Percentiles rank a stretch among this genome's conserved stretches.
Conservation (phyloP, 1,140 invertebrate species). For the Pectinophora gossypiella region DNA sequence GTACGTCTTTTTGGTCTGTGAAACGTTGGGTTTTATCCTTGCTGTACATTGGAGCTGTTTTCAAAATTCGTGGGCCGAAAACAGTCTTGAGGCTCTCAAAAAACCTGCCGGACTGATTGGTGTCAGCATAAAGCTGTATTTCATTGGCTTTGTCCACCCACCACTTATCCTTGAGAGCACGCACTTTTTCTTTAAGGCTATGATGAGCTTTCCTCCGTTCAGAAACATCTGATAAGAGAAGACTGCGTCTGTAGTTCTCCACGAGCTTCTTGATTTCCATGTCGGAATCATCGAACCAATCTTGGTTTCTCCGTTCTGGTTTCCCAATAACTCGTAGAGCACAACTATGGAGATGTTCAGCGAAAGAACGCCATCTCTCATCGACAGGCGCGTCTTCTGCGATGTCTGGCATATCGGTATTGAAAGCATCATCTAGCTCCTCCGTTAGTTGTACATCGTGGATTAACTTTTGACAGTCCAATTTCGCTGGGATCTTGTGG, state of each 20-base stretch:
- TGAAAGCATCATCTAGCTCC: too few relatives aligned
- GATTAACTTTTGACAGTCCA: too few relatives aligned
- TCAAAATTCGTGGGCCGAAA: slow-evolving; percentile 12
- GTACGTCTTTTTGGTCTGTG: slow-evolving; percentile 7
- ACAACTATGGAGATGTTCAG: neutral
- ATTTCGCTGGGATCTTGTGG: slow-evolving; percentile 12
- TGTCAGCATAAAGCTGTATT: slow-evolving; percentile 18
- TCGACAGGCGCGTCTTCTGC: neutral
- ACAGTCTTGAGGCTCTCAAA: slow-evolving; percentile 15
- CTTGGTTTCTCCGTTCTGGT: neutral
- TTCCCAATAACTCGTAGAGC: neutral
- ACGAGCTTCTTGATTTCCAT: slow-evolving; percentile 7
- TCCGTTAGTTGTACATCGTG: too few relatives aligned
- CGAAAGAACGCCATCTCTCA: neutral
- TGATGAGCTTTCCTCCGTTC: slow-evolving; percentile 2
- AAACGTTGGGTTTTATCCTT: slow-evolving; percentile 7
- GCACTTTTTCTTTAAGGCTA: slow-evolving; percentile 12
- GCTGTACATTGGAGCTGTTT: slow-evolving; percentile 12
- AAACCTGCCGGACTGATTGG: slow-evolving; percentile 16
- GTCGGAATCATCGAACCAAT: slow-evolving; percentile 16
- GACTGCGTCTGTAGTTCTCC: slow-evolving; percentile 5
- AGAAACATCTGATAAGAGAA: slow-evolving; percentile 1
- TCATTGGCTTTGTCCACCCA: slow-evolving; percentile 14
- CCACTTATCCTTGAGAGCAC: slow-evolving; percentile 20
- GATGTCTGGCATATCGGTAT: too few relatives aligned